Conservation (phyloP, 2,888 invertebrate genomes). For the Mesorhabditis sp. region DNA sequence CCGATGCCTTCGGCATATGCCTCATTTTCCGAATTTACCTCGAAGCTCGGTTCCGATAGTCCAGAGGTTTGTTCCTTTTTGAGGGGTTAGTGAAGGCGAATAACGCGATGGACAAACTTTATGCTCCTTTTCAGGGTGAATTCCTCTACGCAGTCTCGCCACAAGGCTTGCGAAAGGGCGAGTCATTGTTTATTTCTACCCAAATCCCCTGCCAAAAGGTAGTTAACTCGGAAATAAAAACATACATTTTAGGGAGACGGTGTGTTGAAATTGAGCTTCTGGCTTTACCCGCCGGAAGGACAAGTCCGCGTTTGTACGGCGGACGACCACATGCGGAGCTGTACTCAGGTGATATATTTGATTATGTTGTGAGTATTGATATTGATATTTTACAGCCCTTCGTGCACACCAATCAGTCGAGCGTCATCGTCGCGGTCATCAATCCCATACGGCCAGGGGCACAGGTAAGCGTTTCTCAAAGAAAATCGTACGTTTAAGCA, state of each 20-base stretch:
- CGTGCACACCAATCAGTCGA: slow-evolving; percentile 4
- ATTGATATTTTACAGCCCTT: neutral
- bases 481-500: neutral
- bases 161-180: neutral
- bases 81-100: no score
- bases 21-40: neutral
- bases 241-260: neutral
- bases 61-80: neutral
- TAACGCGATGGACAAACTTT: no score
- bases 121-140: neutral
- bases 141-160: neutral
- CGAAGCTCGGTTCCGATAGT: neutral
- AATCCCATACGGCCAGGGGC: neutral
- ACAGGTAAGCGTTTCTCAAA: slow-evolving; percentile 6
- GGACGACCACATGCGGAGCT: neutral
- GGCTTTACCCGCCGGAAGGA: neutral
- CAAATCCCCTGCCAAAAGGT: slow-evolving; percentile 2
- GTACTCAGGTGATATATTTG: neutral
- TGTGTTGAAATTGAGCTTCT: neutral
- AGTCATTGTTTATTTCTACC: neutral
- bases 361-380: neutral
- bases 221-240: neutral
- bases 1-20: neutral
- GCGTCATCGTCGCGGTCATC: slow-evolving; percentile 5
- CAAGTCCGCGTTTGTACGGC: neutral